Conservation (phyloP, 1,140 invertebrate species). For the Heliconius melpomene region DNA sequence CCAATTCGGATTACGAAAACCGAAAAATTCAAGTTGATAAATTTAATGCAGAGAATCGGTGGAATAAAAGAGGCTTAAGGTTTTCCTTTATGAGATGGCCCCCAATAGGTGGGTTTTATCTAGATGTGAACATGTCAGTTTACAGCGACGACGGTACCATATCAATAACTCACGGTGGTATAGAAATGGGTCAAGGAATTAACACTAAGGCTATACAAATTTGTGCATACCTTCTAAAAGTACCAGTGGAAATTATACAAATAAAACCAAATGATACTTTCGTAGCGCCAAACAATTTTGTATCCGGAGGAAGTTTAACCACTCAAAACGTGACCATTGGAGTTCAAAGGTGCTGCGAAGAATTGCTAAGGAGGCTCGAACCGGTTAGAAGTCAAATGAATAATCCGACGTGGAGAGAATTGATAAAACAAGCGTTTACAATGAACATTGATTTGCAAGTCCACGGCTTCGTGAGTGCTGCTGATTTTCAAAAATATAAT, state of each 20-base stretch:
- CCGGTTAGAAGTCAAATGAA: conserved; percentile 81
- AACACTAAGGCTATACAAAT: conserved; percentile 86
- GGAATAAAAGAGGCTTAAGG: conserved; percentile 87
- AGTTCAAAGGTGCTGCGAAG: conserved; percentile 84
- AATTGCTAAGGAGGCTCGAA: conserved; percentile 82
- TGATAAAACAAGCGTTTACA: conserved; percentile 81
- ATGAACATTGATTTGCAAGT: conserved; percentile 83
- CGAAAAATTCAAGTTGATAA: conserved; percentile 38
- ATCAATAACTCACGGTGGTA: conserved; percentile 86
- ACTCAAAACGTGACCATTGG: conserved; percentile 76
- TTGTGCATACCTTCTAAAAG: conserved; percentile 86
- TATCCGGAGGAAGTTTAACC: conserved; percentile 83
- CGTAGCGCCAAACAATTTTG: conserved; percentile 78
- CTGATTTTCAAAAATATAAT: conserved; percentile 81
- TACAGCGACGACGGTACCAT: conserved; percentile 89
- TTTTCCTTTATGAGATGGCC: conserved; percentile 84
- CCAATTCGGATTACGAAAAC: conserved; percentile 35
- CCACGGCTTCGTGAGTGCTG: conserved; percentile 76
- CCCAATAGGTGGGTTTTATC: conserved; percentile 75
- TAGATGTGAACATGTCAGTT: conserved; percentile 84
- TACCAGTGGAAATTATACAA: conserved; percentile 86
- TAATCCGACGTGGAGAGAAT: conserved; percentile 83
- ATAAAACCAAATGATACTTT: conserved; percentile 83
- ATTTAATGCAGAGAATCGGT: conserved; percentile 86
- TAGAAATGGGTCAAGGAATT: conserved; percentile 91